phyloP scores from a whole-genome alignment of 1,140 invertebrate species.

The Drosophila bocqueti region DNA sequence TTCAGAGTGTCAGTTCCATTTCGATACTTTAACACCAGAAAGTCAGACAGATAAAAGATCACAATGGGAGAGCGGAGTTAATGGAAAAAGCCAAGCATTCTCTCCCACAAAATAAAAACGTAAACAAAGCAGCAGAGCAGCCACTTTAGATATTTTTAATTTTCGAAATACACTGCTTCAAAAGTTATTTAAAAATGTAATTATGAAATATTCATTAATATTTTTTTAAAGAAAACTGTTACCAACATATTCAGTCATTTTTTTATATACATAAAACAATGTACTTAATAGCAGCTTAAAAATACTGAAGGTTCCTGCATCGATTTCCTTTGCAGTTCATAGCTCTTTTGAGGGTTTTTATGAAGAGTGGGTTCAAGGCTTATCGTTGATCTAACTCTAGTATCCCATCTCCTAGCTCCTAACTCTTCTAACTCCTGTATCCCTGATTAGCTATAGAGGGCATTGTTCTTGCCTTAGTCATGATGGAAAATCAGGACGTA shows the following conservation, averaged over 20 bases:
- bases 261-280: not conserved
- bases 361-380: conserved; percentile 20
- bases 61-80: conserved; percentile 3
- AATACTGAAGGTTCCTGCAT: conserved; percentile 38
- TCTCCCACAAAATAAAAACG: conserved; percentile 31
- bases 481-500: conserved; percentile 8
- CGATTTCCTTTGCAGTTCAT: conserved; percentile 21
- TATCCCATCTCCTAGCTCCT: not conserved
- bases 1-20: not conserved
- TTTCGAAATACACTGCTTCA: conserved; percentile 10
- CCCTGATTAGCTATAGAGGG: conserved; percentile 17
- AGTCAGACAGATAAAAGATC: conserved; percentile 30
- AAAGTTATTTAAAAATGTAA: not conserved
- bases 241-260: not conserved
- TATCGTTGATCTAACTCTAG: not conserved
- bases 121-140: conserved; percentile 40
- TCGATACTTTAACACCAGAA: not conserved
- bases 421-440: not conserved
- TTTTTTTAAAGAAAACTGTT: not conserved
- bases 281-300: not conserved
- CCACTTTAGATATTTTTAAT: not conserved
- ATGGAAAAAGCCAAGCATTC: conserved; percentile 14
- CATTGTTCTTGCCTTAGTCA: not conserved
- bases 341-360: conserved; percentile 34
- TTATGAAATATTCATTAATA: not conserved